Base-by-base conservation (phyloP, 2,888 invertebrate species). In the Sepioteuthis lessoniana region DNA sequence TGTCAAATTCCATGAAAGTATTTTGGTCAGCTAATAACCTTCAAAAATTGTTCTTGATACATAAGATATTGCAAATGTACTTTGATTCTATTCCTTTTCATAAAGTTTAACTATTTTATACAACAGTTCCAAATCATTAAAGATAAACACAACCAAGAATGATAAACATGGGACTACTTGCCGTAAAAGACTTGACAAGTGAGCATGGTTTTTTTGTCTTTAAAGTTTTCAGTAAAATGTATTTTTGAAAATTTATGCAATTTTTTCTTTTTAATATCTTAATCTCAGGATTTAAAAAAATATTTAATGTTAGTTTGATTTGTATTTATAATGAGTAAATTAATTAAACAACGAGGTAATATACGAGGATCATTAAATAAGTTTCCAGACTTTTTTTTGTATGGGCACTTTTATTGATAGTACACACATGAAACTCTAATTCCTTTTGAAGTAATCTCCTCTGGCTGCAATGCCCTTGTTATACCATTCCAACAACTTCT, bases 121-220 rank as follows among this genome's bases (percentile, higher is more conserved):
- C 19, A n/a, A n/a, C n/a, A 76, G 76, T 76, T 76, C 76, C n/a
- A 16, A 76, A 76, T 76, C 76, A 76, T 76, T 35, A 76, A 92
- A 92, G 13, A 31, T 46, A n/a, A 42, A 92, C 46, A 8, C 92
- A 19, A n/a, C 8, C 47, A 92, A 42, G 21, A 92, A 10, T 47
- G 47, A n/a, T 46, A 92, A 92, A 47, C 92, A 46, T 92, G 92
- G 92, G 13, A 92, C 92, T 28, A 92, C 92, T 46, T 92, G 92
- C 92, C 42, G 92, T 47, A 92, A 92, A 92, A 92, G 92, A 47
- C 42, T 92, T 42, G 92, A 92, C 16, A 92, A 92, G 92, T 92
- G n/a, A 92, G 92, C 31, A 92, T 31, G 28, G 1, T 92, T 42
- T 92, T 31, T 42, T 38, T 91, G 8, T 76, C 16, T 76, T 76